Conservation (phyloP, 2,113 vertebrate species). For the Craseonycteris thonglongyai region DNA sequence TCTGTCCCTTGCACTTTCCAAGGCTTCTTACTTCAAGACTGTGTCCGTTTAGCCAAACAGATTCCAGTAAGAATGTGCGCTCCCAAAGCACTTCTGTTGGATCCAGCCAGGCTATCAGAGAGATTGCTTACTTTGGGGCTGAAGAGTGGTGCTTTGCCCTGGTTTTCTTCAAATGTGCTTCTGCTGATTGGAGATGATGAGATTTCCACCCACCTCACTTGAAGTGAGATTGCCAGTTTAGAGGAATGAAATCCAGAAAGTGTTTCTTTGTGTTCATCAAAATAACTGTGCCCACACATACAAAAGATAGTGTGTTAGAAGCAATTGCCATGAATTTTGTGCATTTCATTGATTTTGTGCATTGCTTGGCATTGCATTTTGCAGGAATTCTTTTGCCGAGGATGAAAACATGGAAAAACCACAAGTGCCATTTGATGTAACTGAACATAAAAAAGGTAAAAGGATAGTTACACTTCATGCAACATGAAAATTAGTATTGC, state of each 20-base stretch:
- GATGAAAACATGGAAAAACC: conserved; percentile 49
- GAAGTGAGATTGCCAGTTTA: not conserved
- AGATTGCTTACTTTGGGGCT: not conserved
- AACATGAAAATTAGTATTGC: not conserved
- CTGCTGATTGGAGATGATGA: conserved; percentile 32
- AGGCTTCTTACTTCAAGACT: not conserved
- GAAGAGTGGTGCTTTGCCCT: not conserved
- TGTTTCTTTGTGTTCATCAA: conserved; percentile 31
- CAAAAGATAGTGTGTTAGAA: not conserved
- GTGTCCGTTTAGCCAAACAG: not conserved
- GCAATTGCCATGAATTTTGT: conserved; percentile 21
- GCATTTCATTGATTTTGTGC: conserved; percentile 52
- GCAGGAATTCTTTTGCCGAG: conserved; percentile 73
- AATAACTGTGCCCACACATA: not conserved
- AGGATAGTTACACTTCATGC: not conserved
- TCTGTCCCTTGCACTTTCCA: not conserved
- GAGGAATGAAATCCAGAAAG: conserved; percentile 24
- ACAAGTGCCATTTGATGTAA: conserved; percentile 40
- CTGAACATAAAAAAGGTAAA: conserved; percentile 75
- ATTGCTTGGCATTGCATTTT: conserved; percentile 68
- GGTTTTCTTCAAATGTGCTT: conserved; percentile 17
- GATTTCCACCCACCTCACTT: not conserved
- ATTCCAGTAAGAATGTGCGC: not conserved
- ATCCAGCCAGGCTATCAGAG: not conserved
- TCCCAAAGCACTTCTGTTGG: not conserved